Evolutionary conservation across 2,113 vertebrate genomes (phyloP), one percentile per base, ranked within the genome.

Genomic region (Callospermophilus lateralis): DNA sequence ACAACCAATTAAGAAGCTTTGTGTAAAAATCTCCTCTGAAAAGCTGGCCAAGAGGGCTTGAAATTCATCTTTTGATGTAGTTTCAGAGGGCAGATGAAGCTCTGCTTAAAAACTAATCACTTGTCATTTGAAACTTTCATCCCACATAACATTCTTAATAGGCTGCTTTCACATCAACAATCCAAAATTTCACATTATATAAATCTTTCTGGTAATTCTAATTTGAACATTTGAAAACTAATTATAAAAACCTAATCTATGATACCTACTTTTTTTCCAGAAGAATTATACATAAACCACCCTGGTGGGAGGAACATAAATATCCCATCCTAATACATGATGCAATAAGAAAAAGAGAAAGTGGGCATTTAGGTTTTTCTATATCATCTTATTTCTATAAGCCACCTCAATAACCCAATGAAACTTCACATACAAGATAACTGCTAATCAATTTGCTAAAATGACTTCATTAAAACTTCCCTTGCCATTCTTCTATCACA

Each of bases 401-500:
- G 76, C 93, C n/a, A 9, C 67, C 1, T 24, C 22, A 97, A 63
- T 87, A 97, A 97, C 12, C 72, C 90, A 96, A 90, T 96, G 94
- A 97, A 84, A 58, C 48, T 90, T 95, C 68, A 83, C 22, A 95
- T 96, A 80, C 51, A 37, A 96, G 97, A 80, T 70, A 65, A 95
- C 87, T 97, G 88, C 32, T 97, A 98, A 98, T 81, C 96, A 39
- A 13, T 84, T 84, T n/a, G 83, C 88, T 53, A 9, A 92, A 94
- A 97, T 94, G 65, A 97, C 95, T 96, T 96, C 81, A 48, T 96
- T 98, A 94, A 11, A 97, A 87, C 98, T 97, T 89, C 58, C 87
- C 24, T 76, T 89, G 93, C 55, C 95, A 93, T 93, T 92, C 37
- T 39, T 91, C 93, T 76, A 97, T 94, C 68, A 97, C 37, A 73